These are phyloP conservation scores for Menidia beryllina DNA, from an alignment of 2,113 vertebrate species.

Conservation along the genomic window DNA sequence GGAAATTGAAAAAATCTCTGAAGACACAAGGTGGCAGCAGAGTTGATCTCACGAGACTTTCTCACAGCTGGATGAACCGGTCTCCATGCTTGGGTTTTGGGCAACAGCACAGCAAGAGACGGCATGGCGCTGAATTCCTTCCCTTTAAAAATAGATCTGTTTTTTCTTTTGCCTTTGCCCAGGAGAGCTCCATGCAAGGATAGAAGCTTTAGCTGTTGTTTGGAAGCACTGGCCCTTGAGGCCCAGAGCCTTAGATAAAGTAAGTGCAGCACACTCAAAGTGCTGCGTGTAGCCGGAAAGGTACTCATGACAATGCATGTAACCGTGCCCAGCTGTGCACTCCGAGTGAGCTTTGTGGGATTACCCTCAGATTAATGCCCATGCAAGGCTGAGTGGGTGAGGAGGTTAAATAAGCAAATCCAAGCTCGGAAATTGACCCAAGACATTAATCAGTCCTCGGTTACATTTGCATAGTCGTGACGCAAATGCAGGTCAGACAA, in stretches of 20 bases:
- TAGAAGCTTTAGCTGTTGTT: conserved; percentile 75
- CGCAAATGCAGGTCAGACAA: background rate
- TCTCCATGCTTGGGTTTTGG: conserved; percentile 1
- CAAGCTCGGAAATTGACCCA: conserved; percentile 47
- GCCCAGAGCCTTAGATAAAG: conserved; percentile 62
- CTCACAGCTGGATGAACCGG: conserved; percentile 54
- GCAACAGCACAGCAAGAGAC: conserved; percentile 42
- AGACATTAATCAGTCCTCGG: conserved; percentile 1
- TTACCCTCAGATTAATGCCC: conserved; percentile 77
- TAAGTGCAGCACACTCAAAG: conserved; percentile 40
- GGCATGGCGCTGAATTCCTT: conserved; percentile 80
- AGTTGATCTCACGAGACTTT: conserved; percentile 10
- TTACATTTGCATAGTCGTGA: background rate
- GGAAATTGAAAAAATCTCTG: too few species aligned
- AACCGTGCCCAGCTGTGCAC: conserved; percentile 71
- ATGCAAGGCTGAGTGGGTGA: conserved; percentile 52
- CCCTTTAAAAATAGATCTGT: conserved; percentile 92
- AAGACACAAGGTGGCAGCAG: conserved; percentile 69
- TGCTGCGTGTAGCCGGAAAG: conserved; percentile 28
- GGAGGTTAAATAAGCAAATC: conserved; percentile 66
- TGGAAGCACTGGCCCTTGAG: conserved; percentile 77
- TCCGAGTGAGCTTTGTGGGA: conserved; percentile 70
- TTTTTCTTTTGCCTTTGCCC: conserved; percentile 87
- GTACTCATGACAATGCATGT: conserved; percentile 63
- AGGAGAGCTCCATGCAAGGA: conserved; percentile 82